A percentile compares a stretch with the other conserved stretches of the same genome.
phyloP scores from a whole-genome alignment of 2,113 vertebrate species.

The Urocynchramus pylzowi region DNA sequence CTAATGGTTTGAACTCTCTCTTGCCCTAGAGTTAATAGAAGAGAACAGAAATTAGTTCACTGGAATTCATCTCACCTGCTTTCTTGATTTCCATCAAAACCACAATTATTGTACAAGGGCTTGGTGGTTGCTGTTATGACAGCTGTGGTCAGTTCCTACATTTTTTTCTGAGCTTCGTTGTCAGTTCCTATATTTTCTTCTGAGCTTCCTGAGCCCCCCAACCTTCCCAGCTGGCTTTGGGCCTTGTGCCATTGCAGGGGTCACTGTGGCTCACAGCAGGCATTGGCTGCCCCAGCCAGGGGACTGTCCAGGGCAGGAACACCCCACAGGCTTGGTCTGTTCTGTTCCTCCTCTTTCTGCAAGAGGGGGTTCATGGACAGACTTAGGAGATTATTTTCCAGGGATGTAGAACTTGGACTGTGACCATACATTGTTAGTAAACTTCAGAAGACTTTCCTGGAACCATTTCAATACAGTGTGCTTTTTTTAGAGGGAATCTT shows the following conservation, averaged over 20 bases:
- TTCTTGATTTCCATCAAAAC: background rate
- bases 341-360: background rate
- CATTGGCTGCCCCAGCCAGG: no score
- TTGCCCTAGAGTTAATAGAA: background rate
- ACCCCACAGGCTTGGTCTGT: background rate
- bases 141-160: background rate
- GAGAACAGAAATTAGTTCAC: background rate
- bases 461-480: background rate
- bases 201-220: background rate
- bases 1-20: background rate
- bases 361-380: fast-evolving
- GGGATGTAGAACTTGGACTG: background rate
- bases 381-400: background rate
- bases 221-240: background rate
- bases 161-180: background rate
- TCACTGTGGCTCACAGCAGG: background rate
- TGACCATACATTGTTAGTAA: background rate
- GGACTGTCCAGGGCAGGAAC: background rate
- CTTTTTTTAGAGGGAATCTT: background rate
- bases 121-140: background rate
- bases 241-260: background rate
- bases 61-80: background rate
- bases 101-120: background rate
- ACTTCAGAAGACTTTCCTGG: background rate
- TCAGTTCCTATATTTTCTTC: background rate